Evolutionary conservation across 2,797 vertebrate genomes (phyloP).

Genomic region (Nasua narica): DNA sequence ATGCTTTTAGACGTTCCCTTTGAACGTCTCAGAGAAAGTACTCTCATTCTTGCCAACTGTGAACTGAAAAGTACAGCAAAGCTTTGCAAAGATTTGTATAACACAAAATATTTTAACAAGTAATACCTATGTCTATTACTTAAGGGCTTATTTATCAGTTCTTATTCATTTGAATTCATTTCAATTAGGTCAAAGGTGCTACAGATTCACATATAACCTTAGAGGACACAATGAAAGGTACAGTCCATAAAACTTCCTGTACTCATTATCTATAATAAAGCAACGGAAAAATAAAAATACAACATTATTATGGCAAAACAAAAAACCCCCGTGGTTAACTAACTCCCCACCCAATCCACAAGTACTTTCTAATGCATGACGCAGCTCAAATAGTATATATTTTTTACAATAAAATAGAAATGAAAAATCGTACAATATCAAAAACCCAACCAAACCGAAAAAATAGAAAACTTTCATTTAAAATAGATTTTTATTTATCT

Average conservation of each 20-base stretch:
- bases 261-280: neutral
- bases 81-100: neutral
- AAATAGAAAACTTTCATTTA: neutral
- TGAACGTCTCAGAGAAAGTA: conserved; percentile 10
- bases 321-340: neutral
- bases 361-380: neutral
- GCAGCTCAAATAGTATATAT: neutral
- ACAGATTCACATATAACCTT: conserved; percentile 19
- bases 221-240: neutral
- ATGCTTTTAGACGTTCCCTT: no score
- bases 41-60: neutral
- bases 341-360: neutral
- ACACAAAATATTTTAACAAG: neutral
- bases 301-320: neutral
- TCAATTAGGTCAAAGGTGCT: conserved; percentile 9
- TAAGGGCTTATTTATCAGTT: neutral
- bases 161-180: neutral
- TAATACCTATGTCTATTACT: neutral
- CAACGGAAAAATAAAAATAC: neutral
- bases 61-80: neutral
- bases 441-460: conserved; percentile 17
- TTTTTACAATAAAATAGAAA: neutral
- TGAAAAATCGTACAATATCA: neutral
- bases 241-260: neutral
- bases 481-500: neutral